Evolutionary conservation across 2,113 vertebrate genomes (phyloP).

Genomic region (Mastomys natalensis): DNA sequence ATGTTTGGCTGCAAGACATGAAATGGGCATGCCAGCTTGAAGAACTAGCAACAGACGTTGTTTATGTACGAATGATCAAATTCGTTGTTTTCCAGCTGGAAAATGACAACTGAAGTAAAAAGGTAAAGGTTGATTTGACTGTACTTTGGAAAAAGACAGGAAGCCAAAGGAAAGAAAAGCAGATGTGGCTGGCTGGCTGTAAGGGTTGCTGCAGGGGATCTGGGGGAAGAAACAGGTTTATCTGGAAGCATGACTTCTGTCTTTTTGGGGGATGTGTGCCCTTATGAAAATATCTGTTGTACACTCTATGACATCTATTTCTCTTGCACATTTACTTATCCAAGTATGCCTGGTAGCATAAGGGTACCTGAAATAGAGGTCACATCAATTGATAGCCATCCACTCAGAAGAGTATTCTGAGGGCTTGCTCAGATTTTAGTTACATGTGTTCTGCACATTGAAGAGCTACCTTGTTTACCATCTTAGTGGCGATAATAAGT

Average conservation of each 20-base stretch:
- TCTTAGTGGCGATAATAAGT: not conserved
- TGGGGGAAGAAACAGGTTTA: conserved; percentile 22
- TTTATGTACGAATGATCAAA: conserved; percentile 74
- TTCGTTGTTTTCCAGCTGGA: conserved; percentile 76
- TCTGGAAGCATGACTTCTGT: conserved; percentile 6
- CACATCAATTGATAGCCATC: not conserved
- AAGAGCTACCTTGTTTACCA: not conserved
- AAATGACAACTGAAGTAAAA: conserved; percentile 77
- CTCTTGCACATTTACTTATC: not conserved
- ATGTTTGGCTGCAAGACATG: conserved; percentile 74
- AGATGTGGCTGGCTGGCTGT: conserved; percentile 59
- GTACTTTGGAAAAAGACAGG: conserved; percentile 19
- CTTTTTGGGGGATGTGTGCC: not conserved
- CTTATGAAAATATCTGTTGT: conserved; percentile 1
- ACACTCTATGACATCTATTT: not conserved
- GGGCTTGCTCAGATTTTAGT: not conserved
- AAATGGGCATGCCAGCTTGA: conserved; percentile 71
- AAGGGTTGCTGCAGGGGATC: not conserved
- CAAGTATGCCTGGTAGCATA: not conserved
- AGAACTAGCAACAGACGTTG: conserved; percentile 77
- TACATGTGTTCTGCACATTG: not conserved
- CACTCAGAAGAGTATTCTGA: not conserved
- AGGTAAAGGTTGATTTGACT: conserved; percentile 76
- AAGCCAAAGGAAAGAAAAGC: conserved; percentile 15
- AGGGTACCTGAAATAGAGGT: not conserved